phyloP scores from a whole-genome alignment of 2,888 invertebrate species.

The Galerucella calmariensis region DNA sequence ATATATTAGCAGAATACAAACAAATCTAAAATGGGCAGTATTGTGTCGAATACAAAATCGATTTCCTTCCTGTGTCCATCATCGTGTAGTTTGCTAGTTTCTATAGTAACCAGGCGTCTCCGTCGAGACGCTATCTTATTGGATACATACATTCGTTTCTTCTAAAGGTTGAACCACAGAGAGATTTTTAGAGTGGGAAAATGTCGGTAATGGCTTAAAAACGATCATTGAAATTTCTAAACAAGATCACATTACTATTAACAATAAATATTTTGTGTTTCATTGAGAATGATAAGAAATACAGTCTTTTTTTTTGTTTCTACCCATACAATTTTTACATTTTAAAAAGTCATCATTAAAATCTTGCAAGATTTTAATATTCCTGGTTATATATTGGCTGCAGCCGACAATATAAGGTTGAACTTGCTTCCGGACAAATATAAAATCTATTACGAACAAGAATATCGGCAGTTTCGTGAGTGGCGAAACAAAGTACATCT shows the following conservation, averaged over 20 bases:
- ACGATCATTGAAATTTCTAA: background rate
- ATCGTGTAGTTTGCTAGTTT: slow-evolving; percentile 48
- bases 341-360: no score
- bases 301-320: no score
- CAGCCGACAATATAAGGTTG: no score
- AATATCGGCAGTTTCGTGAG: no score
- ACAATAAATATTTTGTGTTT: background rate
- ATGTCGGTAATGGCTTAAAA: background rate
- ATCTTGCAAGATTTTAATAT: no score
- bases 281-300: no score
- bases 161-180: slow-evolving; percentile 1
- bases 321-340: no score
- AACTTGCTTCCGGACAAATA: no score
- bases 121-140: slow-evolving; percentile 59
- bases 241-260: background rate
- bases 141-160: slow-evolving; percentile 44
- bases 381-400: no score
- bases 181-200: slow-evolving; percentile 4
- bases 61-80: slow-evolving; percentile 57
- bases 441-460: no score
- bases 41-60: slow-evolving; percentile 33
- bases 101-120: slow-evolving; percentile 52
- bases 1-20: slow-evolving; percentile 37
- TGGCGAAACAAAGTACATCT: no score
- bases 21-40: slow-evolving; percentile 37